Base-by-base conservation (phyloP, 2,113 vertebrate genomes). In the Pelecanus crispus region DNA sequence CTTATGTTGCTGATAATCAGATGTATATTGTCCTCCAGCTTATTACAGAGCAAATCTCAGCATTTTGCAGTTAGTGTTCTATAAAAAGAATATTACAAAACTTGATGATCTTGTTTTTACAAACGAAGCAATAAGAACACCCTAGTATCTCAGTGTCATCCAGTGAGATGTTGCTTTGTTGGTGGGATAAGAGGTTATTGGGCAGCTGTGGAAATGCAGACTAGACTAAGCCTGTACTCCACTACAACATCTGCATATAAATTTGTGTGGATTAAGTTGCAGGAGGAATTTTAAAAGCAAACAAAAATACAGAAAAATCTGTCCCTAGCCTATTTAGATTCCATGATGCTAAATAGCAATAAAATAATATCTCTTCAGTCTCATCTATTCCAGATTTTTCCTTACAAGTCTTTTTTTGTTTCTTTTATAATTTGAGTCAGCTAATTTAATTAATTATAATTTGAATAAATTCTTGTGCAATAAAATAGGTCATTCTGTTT, bases 1-100 rank as follows among this genome's bases (percentile, higher is more conserved):
- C 84, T 95, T 94, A 55, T 90, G 68, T 62, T 92, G 87, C 82
- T 65, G 77, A 63, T 94, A 91, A 90, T 90, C 82, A 95, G 72
- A 82, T 92, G 22, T 62, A 50, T 70, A 47, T 90, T 94, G 83
- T 95, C 86, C 65, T 86, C 78, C 44, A 68, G 80, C 58, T 94
- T 96, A 78, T 81, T 95, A 45, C 83, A 68, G 73, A 78, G 62
- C 10, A 2, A 80, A 80, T 86, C 65, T 74, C 80, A 81, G 58
- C 58, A 26, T 83, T 91, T 71, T 56, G 66, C 58, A 67, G 73
- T 75, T 81, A 81, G 50, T 34, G 28, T 66, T 94, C 88, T 88
- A 79, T 83, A 94, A 95, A 95, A 92, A 66, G 58, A 97, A 55
- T 78, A 74, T 80, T 73, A 71, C 36, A 66, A 73, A 90, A 58